Percentiles rank a stretch among this genome's conserved stretches.
These are phyloP conservation scores for Chaetorhynchus papuensis DNA, from an alignment of 2,113 vertebrate genomes.

Conservation along the genomic window DNA sequence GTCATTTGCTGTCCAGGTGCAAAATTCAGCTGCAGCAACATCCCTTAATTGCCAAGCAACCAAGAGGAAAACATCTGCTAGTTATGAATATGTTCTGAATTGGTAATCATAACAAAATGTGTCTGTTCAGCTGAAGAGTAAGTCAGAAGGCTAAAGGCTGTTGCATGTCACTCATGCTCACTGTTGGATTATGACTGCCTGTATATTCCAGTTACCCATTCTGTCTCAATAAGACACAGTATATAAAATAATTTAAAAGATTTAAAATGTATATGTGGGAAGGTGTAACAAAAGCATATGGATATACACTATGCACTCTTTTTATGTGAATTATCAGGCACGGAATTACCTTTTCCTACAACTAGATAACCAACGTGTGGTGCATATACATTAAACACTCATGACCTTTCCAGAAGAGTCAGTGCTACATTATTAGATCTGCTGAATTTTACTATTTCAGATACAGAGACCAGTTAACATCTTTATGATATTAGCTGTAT, in stretches of 20 bases:
- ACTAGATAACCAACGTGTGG: neutral
- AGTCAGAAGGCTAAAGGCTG: neutral
- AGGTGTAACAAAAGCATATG: neutral
- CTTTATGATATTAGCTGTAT: neutral
- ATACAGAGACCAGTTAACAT: neutral
- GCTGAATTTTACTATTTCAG: neutral
- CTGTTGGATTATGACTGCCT: neutral
- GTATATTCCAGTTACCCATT: neutral
- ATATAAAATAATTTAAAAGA: neutral
- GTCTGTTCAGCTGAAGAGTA: neutral
- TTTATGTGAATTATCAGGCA: neutral
- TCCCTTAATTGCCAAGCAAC: conserved; percentile 58
- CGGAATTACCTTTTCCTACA: neutral
- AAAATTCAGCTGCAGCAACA: conserved; percentile 52
- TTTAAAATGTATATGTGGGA: neutral
- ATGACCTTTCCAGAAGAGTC: neutral
- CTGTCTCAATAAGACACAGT: neutral
- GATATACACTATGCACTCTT: neutral
- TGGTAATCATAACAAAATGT: conserved; percentile 53
- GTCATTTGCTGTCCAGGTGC: conserved; percentile 37
- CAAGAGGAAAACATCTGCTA: conserved; percentile 49
- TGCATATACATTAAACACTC: neutral
- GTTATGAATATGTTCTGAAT: conserved; percentile 51
- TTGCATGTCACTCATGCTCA: neutral
- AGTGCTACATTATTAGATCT: neutral